Conservation (phyloP, 2,888 invertebrate genomes). For the Listrodromus nycthemerus region DNA sequence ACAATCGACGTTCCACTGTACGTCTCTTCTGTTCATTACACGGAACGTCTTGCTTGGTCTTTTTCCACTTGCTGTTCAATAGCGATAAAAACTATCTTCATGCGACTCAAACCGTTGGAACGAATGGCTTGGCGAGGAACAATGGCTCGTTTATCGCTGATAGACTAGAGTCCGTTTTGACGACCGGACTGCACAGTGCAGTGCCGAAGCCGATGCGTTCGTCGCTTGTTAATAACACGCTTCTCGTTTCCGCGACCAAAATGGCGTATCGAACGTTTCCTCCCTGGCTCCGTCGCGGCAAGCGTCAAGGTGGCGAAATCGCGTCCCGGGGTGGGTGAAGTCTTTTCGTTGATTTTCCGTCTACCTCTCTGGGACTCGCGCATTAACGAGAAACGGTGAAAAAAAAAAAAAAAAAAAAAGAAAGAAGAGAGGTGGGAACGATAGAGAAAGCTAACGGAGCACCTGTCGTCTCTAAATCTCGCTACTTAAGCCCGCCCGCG, state of each 20-base stretch:
- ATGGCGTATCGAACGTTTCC: slow-evolving; percentile 64
- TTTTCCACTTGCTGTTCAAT: background rate
- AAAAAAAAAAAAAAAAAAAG: too few relatives aligned
- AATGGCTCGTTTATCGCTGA: slow-evolving; percentile 57
- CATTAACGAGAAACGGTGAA: slow-evolving; percentile 55
- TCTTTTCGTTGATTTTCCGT: slow-evolving; percentile 27
- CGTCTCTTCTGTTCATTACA: slow-evolving; percentile 12
- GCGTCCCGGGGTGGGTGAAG: slow-evolving; percentile 38
- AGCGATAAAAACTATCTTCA: slow-evolving; percentile 18
- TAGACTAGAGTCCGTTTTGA: slow-evolving; percentile 20
- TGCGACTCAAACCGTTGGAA: slow-evolving; percentile 23
- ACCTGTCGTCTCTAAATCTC: slow-evolving; percentile 84
- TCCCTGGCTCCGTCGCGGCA: slow-evolving; percentile 9
- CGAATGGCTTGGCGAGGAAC: slow-evolving; percentile 32
- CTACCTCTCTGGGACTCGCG: slow-evolving; percentile 17
- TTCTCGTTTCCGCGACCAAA: slow-evolving; percentile 61
- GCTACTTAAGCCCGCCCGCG: slow-evolving; percentile 80
- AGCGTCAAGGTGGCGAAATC: slow-evolving; percentile 46
- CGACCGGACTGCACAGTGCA: slow-evolving; percentile 28
- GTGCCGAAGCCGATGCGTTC: slow-evolving; percentile 24
- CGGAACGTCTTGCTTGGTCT: slow-evolving; percentile 9
- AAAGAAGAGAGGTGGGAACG: slow-evolving; percentile 58
- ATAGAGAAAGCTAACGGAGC: slow-evolving; percentile 71
- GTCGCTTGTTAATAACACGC: slow-evolving; percentile 64
- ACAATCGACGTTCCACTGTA: slow-evolving; percentile 1